These are phyloP conservation scores for Drosophila oshimai DNA, from an alignment of 1,140 invertebrate genomes.

Conservation along the genomic window DNA sequence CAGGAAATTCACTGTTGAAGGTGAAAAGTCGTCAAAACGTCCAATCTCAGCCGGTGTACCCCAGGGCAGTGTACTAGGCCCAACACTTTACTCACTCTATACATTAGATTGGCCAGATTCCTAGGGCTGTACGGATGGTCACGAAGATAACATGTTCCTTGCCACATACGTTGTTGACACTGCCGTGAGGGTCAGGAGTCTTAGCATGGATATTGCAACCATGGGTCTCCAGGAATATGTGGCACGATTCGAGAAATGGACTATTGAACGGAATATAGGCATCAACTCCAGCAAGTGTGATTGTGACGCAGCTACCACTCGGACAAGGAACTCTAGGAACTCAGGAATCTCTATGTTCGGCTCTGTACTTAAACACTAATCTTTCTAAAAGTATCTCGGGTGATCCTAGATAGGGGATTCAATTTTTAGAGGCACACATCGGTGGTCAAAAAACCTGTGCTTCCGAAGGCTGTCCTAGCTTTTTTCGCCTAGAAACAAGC, in stretches of 20 bases:
- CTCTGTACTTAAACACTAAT: neutral
- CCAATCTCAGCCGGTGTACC: neutral
- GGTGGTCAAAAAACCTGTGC: neutral
- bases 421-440: neutral
- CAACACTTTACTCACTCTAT: neutral
- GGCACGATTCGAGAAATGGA: neutral
- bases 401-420: neutral
- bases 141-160: neutral
- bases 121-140: neutral
- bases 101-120: neutral
- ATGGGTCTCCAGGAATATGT: neutral
- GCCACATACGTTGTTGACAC: neutral
- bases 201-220: neutral
- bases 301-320: neutral
- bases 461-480: neutral
- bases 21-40: neutral
- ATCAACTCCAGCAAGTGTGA: neutral
- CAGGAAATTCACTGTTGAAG: neutral
- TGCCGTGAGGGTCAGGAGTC: neutral
- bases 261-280: neutral
- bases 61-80: neutral
- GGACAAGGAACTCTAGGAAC: neutral
- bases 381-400: neutral
- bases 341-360: neutral
- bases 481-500: too few species aligned